Percentiles rank a stretch among this genome's conserved stretches.
These are phyloP conservation scores for Phallusia fumigata DNA, from an alignment of 23 tunicate genomes.

Conservation along the genomic window DNA sequence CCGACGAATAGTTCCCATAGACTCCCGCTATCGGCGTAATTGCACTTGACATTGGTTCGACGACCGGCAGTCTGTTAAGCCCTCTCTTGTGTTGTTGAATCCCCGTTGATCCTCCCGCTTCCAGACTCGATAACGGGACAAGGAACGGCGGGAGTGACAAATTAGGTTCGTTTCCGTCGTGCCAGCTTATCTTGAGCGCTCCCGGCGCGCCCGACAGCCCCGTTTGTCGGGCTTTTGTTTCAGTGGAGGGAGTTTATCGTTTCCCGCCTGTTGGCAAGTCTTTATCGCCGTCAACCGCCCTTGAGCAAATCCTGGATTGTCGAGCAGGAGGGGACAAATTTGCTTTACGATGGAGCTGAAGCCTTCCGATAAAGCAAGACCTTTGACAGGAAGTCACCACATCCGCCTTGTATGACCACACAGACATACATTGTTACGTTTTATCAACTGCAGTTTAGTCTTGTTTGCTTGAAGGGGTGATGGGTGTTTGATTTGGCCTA, in stretches of 20 bases:
- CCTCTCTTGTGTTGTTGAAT: not conserved
- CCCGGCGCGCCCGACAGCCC: not conserved
- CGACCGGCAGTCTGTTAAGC: not conserved
- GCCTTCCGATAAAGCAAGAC: too few relatives aligned
- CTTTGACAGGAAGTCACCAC: too few relatives aligned
- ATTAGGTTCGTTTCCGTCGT: not conserved
- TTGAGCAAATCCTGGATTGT: too few relatives aligned
- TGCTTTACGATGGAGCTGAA: too few relatives aligned
- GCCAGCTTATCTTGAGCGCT: not conserved
- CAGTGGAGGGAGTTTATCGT: not conserved
- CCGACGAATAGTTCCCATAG: not conserved
- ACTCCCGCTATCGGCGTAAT: not conserved
- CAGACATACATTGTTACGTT: too few relatives aligned
- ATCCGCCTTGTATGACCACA: too few relatives aligned
- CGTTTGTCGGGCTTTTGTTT: not conserved
- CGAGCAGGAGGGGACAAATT: too few relatives aligned
- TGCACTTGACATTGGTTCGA: not conserved
- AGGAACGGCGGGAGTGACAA: not conserved
- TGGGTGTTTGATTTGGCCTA: too few relatives aligned
- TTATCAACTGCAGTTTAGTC: too few relatives aligned
- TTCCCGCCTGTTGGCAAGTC: not conserved
- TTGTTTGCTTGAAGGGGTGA: too few relatives aligned
- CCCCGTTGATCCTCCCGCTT: slow-evolving; percentile 7
- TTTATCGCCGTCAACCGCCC: not conserved
- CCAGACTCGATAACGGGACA: not conserved